Base-by-base conservation (phyloP, 2,113 vertebrate genomes). In the Hystrix cristata region DNA sequence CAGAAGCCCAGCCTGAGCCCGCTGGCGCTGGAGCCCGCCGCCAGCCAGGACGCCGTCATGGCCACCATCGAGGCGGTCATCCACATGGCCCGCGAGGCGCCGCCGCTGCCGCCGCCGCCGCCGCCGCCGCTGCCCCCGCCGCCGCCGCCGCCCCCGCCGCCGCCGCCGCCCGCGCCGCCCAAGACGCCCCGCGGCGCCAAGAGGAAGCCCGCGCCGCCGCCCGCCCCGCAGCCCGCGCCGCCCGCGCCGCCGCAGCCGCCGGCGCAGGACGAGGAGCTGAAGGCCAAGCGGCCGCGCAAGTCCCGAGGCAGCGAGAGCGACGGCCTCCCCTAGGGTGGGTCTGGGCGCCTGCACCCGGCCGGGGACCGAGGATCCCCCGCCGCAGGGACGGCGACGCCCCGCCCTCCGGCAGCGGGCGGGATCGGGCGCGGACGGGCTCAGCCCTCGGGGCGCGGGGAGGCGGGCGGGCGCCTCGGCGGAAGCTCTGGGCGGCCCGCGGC, bases 61-160 rank as follows among this genome's bases (percentile, higher is more conserved):
- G 99, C 99, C 95, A 99, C 99, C 92, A 99, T 99, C 0, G 99
- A 99, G 97, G 99, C 99, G 0, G 99, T 99, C 97, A 99, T 99
- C 97, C 99, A 99, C 95, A 99, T 99, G 99, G 99, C 99, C 27
- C 98, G 99, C 94, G 98, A 99, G 94, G 98, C 99, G 0, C 98
- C 98, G 1, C 98, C 98, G 5, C 78, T 43, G 72, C 88, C 69
- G 21, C 98, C 0, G 16, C 98, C 97, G 0, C 98, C 98, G 0
- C 98, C 59, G 0, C 98, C 97, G 0, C 98, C 96, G 11, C 98
- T 96, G 0, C 98, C 98, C 0, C 97, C 98, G 0, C 98, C 97
- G 0, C 98, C 97, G 0, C 97, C 98, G 0, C 97, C 97, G 0
- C 97, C 98, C 11, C 84, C 82, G 0, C 98, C 43, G 0, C 98